These are phyloP conservation scores for Eupsittula cactorum DNA, from an alignment of 2,113 vertebrate genomes.

Conservation along the genomic window DNA sequence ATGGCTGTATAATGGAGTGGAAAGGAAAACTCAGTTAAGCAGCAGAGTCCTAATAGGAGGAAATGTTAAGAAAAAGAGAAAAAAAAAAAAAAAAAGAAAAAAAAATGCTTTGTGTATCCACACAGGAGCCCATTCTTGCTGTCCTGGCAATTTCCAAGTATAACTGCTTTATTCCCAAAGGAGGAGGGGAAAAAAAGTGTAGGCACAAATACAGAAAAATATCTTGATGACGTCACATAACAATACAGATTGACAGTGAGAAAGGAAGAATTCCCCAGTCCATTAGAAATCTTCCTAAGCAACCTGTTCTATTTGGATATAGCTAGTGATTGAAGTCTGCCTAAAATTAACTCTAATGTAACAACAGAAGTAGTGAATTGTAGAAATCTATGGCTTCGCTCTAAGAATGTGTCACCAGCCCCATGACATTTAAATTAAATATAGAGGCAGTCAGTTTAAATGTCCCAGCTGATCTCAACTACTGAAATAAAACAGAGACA, in stretches of 20 bases:
- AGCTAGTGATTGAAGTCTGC: not conserved
- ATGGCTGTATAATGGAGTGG: not conserved
- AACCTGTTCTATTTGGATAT: not conserved
- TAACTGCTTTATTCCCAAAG: not conserved
- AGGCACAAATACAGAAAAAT: not conserved
- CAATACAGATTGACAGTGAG: not conserved
- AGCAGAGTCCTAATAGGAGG: not conserved
- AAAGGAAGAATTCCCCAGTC: not conserved
- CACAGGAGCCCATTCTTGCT: not conserved
- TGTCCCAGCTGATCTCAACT: not conserved
- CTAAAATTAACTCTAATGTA: not conserved
- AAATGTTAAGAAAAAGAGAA: not conserved
- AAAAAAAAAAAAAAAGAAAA: not conserved
- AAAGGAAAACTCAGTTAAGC: not conserved
- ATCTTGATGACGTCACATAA: not conserved
- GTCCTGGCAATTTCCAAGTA: not conserved
- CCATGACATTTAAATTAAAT: conserved; percentile 32
- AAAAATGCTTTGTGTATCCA: not conserved
- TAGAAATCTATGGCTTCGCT: not conserved
- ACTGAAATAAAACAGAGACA: not conserved
- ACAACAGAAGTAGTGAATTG: not conserved
- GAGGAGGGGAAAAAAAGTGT: not conserved
- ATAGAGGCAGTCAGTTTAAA: conserved; percentile 10
- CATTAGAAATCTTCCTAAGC: not conserved
- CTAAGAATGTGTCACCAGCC: not conserved